Conservation (phyloP, 2,797 vertebrate genomes). For the Capromys pilorides region DNA sequence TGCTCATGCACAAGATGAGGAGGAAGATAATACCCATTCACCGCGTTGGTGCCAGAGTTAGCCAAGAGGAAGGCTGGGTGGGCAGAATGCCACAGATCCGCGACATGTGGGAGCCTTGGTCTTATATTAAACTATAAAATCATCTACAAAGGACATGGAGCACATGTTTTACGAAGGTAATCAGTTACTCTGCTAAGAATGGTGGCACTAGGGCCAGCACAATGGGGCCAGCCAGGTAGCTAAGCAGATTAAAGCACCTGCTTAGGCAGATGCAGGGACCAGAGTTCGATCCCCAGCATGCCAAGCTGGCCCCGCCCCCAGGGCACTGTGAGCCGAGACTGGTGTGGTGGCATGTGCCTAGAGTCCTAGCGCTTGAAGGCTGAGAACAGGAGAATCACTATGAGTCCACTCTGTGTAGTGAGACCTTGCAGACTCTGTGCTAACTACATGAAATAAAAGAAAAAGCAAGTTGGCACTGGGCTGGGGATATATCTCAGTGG, state of each 20-base stretch:
- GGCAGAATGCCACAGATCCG: neutral
- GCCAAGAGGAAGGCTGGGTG: neutral
- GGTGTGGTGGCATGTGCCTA: too few species aligned
- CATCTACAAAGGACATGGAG: conserved; percentile 2
- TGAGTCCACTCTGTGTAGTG: too few species aligned
- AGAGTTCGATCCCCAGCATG: neutral
- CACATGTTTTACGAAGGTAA: neutral
- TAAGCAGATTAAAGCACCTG: neutral
- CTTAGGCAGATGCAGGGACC: neutral
- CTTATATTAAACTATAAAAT: neutral
- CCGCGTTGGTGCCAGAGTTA: neutral
- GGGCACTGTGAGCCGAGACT: too few species aligned
- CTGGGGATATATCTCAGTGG: neutral
- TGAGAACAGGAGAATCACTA: too few species aligned
- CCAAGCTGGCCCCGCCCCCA: too few species aligned
- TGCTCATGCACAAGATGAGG: neutral
- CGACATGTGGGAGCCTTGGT: neutral
- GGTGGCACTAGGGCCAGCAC: neutral
- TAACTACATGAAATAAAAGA: too few species aligned
- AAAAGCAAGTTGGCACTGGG: neutral
- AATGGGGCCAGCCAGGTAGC: neutral
- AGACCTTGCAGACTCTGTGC: too few species aligned
- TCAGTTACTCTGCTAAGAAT: neutral
- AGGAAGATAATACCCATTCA: neutral
- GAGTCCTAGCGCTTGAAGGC: too few species aligned